phyloP scores from a whole-genome alignment of 2,797 vertebrate species.

The Cossypha caffra region DNA sequence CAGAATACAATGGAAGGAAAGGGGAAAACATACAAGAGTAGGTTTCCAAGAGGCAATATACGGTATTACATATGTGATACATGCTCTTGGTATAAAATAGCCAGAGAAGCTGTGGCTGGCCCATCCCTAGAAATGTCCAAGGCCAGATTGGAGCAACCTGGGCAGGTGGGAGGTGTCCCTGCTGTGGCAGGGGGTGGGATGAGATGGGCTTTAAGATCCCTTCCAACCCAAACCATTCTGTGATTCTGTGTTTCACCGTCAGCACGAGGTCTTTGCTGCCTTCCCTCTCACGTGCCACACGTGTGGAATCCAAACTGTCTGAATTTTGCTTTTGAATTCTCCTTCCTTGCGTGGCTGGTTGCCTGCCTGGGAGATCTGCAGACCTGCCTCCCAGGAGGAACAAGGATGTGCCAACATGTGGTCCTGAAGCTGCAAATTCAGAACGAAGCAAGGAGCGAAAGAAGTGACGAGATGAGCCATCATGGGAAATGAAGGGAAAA shows the following conservation, averaged over 20 bases:
- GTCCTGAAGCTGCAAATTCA: background rate
- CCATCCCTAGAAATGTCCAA: background rate
- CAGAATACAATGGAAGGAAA: background rate
- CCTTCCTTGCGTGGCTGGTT: background rate
- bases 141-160: fast-evolving
- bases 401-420: background rate
- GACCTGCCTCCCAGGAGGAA: background rate
- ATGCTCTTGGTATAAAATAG: background rate
- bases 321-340: background rate
- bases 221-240: background rate
- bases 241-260: background rate
- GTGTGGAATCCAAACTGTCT: background rate
- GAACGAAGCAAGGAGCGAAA: background rate
- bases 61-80: background rate
- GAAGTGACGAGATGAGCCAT: background rate
- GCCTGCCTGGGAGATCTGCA: background rate
- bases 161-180: background rate
- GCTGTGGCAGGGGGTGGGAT: too few species aligned
- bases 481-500: slow-evolving; percentile 45
- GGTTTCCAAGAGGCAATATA: background rate
- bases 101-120: background rate
- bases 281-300: fast-evolving
- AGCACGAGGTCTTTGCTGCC: background rate
- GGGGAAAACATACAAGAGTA: background rate
- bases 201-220: too few species aligned